Percentiles rank a stretch among this genome's conserved stretches.
Evolutionary conservation across 2,888 invertebrate genomes (phyloP).

Genomic region (Hyposoter dolosus): DNA sequence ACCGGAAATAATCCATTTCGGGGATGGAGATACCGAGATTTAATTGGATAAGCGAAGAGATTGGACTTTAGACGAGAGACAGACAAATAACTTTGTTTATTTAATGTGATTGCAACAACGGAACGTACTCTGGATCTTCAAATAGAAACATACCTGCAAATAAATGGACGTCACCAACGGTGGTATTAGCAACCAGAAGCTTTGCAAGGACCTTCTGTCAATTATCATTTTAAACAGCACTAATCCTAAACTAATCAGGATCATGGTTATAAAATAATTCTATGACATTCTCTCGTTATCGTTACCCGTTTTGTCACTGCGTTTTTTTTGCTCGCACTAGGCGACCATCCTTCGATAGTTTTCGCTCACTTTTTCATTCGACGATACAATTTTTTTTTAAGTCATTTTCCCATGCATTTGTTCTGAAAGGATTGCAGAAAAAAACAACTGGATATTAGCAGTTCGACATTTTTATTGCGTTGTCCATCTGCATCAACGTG

Average conservation of each 20-base stretch:
- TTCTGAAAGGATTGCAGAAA: background rate
- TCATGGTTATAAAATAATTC: background rate
- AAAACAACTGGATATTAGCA: background rate
- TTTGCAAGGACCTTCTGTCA: background rate
- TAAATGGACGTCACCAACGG: background rate
- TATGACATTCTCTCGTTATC: background rate
- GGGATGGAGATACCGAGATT: conserved; percentile 34
- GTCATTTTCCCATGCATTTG: background rate
- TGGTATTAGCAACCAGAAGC: background rate
- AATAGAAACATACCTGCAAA: background rate
- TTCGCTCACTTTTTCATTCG: background rate
- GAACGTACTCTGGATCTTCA: background rate
- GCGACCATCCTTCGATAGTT: background rate
- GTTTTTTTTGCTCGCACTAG: background rate
- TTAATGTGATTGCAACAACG: background rate
- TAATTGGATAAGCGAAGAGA: conserved; percentile 33
- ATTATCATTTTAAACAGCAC: background rate
- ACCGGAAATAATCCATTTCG: conserved; percentile 58
- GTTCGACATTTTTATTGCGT: background rate
- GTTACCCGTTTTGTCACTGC: background rate
- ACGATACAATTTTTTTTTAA: background rate
- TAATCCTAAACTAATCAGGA: background rate
- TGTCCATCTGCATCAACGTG: background rate
- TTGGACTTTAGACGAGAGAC: background rate
- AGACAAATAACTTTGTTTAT: conserved; percentile 27